phyloP scores from a whole-genome alignment of 2,888 invertebrate genomes.

The Hedychridium roseum region DNA sequence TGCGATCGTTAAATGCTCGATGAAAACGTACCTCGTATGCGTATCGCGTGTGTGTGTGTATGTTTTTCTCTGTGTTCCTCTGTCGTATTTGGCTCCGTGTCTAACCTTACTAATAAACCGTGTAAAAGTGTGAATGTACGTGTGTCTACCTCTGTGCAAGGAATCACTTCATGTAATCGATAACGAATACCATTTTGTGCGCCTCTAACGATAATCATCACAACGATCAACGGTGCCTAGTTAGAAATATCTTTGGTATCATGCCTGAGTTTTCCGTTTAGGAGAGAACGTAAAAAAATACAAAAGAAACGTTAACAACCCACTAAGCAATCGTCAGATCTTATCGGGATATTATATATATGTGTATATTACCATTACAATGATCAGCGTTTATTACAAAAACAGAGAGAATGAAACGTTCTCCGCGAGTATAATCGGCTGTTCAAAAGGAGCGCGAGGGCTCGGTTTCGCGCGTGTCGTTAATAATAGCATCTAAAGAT shows the following conservation, averaged over 20 bases:
- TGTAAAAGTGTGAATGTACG: conserved; percentile 9
- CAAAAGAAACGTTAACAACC: no score
- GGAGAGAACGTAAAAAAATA: no score
- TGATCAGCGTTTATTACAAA: conserved; percentile 16
- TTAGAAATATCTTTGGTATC: conserved; percentile 61
- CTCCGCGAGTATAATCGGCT: no score
- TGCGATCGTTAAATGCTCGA: no score
- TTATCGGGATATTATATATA: conserved; percentile 19
- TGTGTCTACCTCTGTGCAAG: conserved; percentile 31
- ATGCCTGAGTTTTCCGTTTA: conserved; percentile 57
- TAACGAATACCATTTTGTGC: conserved; percentile 51
- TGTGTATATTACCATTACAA: conserved; percentile 8
- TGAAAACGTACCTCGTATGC: conserved; percentile 17
- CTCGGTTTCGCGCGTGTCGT: neutral
- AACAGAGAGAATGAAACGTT: no score
- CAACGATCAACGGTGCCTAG: conserved; percentile 52
- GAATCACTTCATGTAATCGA: conserved; percentile 19
- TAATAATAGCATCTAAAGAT: neutral
- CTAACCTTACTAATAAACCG: no score
- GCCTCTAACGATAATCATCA: conserved; percentile 54
- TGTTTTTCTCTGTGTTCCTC: no score
- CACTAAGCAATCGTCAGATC: conserved; percentile 28
- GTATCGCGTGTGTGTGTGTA: conserved; percentile 3
- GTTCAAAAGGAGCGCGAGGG: neutral
- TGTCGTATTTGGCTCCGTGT: neutral